Conservation (phyloP, 2,888 invertebrate species). For the Melanchra persicariae region DNA sequence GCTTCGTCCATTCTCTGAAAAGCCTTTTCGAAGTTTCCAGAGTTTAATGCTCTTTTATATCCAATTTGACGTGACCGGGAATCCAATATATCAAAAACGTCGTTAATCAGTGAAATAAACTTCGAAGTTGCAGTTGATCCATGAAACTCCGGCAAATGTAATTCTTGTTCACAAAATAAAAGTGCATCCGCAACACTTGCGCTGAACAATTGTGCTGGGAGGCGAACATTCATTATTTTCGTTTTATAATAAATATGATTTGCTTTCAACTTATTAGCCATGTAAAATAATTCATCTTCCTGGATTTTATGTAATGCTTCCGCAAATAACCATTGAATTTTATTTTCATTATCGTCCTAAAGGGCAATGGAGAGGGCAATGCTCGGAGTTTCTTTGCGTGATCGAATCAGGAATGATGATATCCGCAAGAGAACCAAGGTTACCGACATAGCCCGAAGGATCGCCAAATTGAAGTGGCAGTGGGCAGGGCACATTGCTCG, state of each 20-base stretch:
- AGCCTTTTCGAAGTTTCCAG: not conserved
- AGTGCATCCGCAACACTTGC: constrained; percentile 3
- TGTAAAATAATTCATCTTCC: constrained; percentile 7
- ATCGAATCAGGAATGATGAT: too few relatives aligned
- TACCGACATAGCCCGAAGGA: too few relatives aligned
- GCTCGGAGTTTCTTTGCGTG: too few relatives aligned
- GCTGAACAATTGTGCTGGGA: constrained; percentile 8
- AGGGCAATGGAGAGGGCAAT: too few relatives aligned
- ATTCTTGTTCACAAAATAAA: constrained; percentile 1
- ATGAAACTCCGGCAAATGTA: not conserved
- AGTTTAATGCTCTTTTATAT: constrained; percentile 7
- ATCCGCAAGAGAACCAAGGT: too few relatives aligned
- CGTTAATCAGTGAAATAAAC: constrained; percentile 8
- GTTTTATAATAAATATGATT: constrained; percentile 4
- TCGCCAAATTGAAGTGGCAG: too few relatives aligned
- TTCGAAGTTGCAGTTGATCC: constrained; percentile 7
- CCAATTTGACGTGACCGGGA: constrained; percentile 4
- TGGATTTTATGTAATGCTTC: constrained; percentile 5
- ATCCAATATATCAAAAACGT: constrained; percentile 14
- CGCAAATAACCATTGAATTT: constrained; percentile 9
- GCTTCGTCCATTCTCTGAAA: constrained; percentile 3
- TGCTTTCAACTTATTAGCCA: constrained; percentile 2
- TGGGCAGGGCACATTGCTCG: too few relatives aligned
- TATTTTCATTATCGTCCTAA: constrained; percentile 2
- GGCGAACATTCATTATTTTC: constrained; percentile 6